A percentile compares a stretch with the other conserved stretches of the same genome.
Evolutionary conservation across 2,113 vertebrate genomes (phyloP).

Genomic region (Cebidichthys violaceus): DNA sequence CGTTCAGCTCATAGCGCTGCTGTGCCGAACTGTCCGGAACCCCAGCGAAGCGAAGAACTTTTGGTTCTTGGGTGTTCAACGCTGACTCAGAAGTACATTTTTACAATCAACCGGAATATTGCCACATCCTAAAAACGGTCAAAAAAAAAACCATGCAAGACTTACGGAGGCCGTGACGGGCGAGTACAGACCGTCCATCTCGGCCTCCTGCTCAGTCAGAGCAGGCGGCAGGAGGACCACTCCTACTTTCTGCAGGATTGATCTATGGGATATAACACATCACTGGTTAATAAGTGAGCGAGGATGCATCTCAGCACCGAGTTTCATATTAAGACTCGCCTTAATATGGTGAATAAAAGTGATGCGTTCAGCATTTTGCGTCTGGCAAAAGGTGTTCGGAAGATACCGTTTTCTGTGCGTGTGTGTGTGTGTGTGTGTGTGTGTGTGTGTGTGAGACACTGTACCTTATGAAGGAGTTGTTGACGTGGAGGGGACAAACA

Average conservation of each 20-base stretch:
- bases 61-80: background rate
- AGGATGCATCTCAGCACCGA: background rate
- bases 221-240: conserved; percentile 73
- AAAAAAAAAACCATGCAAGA: conserved; percentile 13
- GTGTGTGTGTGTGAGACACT: background rate
- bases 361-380: conserved; percentile 9
- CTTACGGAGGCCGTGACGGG: conserved; percentile 82
- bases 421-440: conserved; percentile 8
- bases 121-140: background rate
- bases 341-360: conserved; percentile 7
- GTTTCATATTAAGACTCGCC: background rate
- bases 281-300: background rate
- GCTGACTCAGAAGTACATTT: background rate
- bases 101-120: background rate
- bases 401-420: background rate
- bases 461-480: conserved; percentile 82
- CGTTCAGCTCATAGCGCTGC: no score
- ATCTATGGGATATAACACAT: conserved; percentile 61
- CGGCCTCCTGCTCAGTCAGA: conserved; percentile 72
- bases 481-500: conserved; percentile 64
- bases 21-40: background rate
- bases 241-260: conserved; percentile 79
- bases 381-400: background rate
- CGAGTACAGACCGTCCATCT: conserved; percentile 70
- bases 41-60: background rate